Evolutionary conservation across 2,797 vertebrate species (phyloP), one percentile per base, ranked within the genome.

Genomic region (Cossypha polioptera): DNA sequence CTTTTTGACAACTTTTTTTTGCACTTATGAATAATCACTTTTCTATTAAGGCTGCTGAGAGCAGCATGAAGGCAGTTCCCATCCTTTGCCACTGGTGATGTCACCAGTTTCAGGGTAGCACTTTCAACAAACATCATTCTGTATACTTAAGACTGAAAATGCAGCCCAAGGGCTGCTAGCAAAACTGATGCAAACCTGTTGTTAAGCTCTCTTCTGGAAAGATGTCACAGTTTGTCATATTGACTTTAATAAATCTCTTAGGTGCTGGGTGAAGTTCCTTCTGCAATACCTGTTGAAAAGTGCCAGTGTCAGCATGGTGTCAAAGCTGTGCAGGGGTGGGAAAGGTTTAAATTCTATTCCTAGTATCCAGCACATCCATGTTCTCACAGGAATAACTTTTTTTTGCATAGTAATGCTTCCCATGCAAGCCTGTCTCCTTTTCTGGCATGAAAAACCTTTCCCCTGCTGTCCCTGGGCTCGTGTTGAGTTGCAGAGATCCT

Each of bases 41-140:
- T 91, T 72, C 54, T 95, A 87, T 76, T 86, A 63, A 90, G 57
- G 16, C 33, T 92, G 86, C 48, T 88, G 85, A 92, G 81, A 94
- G 66, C 62, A 75, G 62, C 59, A 72, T 53, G 84, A 84, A 91
- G 94, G 79, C 86, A 95, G 38, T 91, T 96, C 69, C 66, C 59
- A 93, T 79, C 72, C 33, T 42, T 83, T 96, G 88, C 65, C 66
- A 51, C 61, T 57, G 66, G 58, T 95, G 94, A 96, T 92, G 87
- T 97, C 92, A 95, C 77, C 88, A 71, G 76, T 94, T 96, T 94
- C 89, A 97, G 42, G 28, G 43, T n/a, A 81, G 58, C 42, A 78
- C 61, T 93, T 95, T 96, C 92, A 93, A 38, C 63, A 85, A 88
- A 77, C 21, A 62, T 68, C 11, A 1, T 50, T 40, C n/a, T 71